These are phyloP conservation scores for Nebria salina DNA, from an alignment of 2,888 invertebrate species.

Conservation along the genomic window DNA sequence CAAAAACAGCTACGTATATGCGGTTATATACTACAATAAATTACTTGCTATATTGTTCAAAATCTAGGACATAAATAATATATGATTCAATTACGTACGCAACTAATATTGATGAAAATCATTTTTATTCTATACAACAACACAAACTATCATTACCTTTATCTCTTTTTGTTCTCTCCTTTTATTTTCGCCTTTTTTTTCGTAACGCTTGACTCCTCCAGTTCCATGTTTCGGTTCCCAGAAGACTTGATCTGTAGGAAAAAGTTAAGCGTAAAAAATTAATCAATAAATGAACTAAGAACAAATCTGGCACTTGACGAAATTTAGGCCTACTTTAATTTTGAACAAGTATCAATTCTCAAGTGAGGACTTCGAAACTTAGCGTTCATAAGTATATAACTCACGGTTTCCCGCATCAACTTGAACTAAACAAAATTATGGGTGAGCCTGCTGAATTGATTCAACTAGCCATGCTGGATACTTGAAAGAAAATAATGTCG, in stretches of 20 bases:
- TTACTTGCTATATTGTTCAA: too few relatives aligned
- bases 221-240: background rate
- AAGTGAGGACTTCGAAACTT: background rate
- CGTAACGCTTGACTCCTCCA: background rate
- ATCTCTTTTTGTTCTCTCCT: background rate
- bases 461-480: background rate
- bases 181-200: background rate
- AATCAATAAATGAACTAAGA: background rate
- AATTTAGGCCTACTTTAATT: background rate
- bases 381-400: background rate
- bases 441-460: background rate
- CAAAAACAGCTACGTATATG: too few relatives aligned
- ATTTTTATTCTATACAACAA: too few relatives aligned
- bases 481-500: background rate
- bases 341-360: background rate
- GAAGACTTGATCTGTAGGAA: background rate
- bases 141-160: background rate
- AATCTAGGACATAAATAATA: too few relatives aligned
- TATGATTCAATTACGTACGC: too few relatives aligned
- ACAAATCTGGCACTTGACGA: background rate
- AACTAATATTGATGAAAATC: too few relatives aligned
- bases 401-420: background rate
- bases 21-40: too few relatives aligned
- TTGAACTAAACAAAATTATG: background rate
- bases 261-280: background rate